phyloP scores from a whole-genome alignment of 2,888 invertebrate species.

The Pyrochroa serraticornis region DNA sequence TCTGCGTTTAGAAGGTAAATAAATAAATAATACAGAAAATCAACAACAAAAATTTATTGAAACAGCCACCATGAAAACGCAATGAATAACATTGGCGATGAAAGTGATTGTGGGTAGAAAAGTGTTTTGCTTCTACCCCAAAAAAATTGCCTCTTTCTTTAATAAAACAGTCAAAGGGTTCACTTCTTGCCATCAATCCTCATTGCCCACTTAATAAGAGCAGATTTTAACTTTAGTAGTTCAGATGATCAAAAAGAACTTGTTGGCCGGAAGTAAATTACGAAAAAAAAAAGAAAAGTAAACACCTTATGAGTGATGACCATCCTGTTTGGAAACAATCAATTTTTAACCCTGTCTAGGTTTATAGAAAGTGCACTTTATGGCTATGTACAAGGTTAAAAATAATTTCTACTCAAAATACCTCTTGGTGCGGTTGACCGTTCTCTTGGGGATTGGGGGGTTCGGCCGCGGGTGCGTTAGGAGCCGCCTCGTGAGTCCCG shows the following conservation, averaged over 20 bases:
- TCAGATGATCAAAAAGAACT: background rate
- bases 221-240: slow-evolving; percentile 10
- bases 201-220: background rate
- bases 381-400: slow-evolving; percentile 5
- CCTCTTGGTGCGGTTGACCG: slow-evolving; percentile 39
- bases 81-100: too few species aligned
- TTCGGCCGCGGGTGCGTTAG: slow-evolving; percentile 10
- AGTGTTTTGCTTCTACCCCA: too few species aligned
- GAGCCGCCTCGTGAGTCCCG: slow-evolving; percentile 33
- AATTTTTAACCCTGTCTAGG: slow-evolving; percentile 1
- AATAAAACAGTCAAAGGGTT: too few species aligned
- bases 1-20: too few species aligned
- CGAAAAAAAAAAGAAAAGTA: background rate
- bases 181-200: too few species aligned
- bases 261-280: background rate
- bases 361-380: background rate
- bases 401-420: slow-evolving; percentile 23
- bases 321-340: slow-evolving; percentile 18
- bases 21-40: slow-evolving; percentile 10
- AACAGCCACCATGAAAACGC: slow-evolving; percentile 3
- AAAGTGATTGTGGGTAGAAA: too few species aligned
- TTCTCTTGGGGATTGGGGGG: slow-evolving; percentile 33
- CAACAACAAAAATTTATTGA: slow-evolving; percentile 6
- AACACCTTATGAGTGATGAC: slow-evolving; percentile 12
- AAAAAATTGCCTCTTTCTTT: too few species aligned